Conservation (phyloP, 2,113 vertebrate species). For the Apodemus sylvaticus region DNA sequence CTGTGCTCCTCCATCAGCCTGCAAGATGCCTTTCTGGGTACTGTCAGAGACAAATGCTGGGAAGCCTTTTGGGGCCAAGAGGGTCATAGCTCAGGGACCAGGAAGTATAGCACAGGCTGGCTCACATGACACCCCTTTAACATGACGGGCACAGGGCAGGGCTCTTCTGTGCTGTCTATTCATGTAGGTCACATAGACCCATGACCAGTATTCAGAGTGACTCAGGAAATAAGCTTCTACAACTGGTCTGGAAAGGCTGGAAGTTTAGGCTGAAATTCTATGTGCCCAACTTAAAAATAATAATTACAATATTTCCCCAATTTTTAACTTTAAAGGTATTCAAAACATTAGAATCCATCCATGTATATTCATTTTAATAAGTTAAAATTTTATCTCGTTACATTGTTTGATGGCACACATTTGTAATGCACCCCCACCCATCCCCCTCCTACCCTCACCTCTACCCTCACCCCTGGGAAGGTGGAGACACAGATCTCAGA, state of each 20-base stretch:
- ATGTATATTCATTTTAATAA: not conserved
- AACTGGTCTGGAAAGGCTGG: not conserved
- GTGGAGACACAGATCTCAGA: not conserved
- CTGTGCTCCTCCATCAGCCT: constrained; percentile 26
- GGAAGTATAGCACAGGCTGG: not conserved
- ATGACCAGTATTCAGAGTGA: not conserved
- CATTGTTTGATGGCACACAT: too few species aligned
- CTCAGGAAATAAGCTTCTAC: not conserved
- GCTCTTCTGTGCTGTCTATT: not conserved
- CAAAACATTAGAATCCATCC: not conserved
- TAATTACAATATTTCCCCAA: not conserved
- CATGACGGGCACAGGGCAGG: not conserved
- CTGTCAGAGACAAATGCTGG: not conserved
- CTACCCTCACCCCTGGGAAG: accelerated
- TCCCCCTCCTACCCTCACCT: not conserved
- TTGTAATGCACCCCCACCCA: not conserved
- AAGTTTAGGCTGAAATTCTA: not conserved
- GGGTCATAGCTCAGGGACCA: not conserved
- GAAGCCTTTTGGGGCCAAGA: not conserved
- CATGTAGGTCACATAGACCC: accelerated
- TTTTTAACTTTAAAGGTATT: constrained; percentile 33
- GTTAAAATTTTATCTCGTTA: not conserved
- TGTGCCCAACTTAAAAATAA: not conserved
- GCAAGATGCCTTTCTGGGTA: constrained; percentile 44
- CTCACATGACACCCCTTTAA: not conserved